A percentile compares a stretch with the other conserved stretches of the same genome.
These are phyloP conservation scores for Drosophila infuscata DNA, from an alignment of 2,888 invertebrate genomes.

Conservation along the genomic window DNA sequence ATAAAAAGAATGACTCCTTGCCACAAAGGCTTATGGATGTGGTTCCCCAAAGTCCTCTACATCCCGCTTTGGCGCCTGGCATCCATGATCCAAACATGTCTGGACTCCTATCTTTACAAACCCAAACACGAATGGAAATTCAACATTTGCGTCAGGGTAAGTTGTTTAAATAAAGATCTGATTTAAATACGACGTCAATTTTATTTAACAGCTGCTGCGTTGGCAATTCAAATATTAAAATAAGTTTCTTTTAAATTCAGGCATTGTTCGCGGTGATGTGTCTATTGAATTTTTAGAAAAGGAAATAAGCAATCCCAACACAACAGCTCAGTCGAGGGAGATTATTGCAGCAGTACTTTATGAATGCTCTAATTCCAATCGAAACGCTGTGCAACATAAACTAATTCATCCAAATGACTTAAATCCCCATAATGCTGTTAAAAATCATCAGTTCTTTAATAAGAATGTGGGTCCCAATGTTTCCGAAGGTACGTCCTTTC, in stretches of 20 bases:
- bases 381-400: conserved; percentile 39
- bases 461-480: conserved; percentile 33
- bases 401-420: conserved; percentile 23
- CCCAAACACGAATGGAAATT: conserved; percentile 63
- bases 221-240: neutral
- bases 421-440: conserved; percentile 25
- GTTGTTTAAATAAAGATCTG: neutral
- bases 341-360: conserved; percentile 72
- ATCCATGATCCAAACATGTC: conserved; percentile 36
- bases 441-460: conserved; percentile 33
- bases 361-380: conserved; percentile 50
- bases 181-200: neutral
- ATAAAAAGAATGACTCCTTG: conserved; percentile 41
- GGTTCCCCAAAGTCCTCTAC: conserved; percentile 26
- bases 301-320: conserved; percentile 88
- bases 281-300: conserved; percentile 91
- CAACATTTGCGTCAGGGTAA: conserved; percentile 91
- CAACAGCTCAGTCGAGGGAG: conserved; percentile 67
- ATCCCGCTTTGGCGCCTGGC: conserved; percentile 25
- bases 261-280: conserved; percentile 91
- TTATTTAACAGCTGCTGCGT: neutral
- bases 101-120: conserved; percentile 18
- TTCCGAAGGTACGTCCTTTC: conserved; percentile 46
- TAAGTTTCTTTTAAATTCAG: conserved; percentile 72
- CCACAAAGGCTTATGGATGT: conserved; percentile 27